A percentile compares a stretch with the other conserved stretches of the same genome.
Evolutionary conservation across 2,113 vertebrate genomes (phyloP).

Genomic region (Tretioscincus oriximinensis): DNA sequence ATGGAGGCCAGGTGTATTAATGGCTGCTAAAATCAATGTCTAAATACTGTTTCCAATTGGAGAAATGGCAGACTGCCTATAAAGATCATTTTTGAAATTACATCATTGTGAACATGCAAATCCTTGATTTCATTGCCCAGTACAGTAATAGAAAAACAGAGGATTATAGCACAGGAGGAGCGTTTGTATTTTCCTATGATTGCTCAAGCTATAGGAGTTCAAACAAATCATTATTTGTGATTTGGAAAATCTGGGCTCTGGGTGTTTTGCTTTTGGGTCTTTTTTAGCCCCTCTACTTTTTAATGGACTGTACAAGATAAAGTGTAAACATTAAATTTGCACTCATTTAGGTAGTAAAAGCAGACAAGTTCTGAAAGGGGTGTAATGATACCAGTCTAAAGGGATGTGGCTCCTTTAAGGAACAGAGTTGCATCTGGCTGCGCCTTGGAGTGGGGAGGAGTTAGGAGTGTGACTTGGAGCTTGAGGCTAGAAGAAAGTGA

Average conservation of each 20-base stretch:
- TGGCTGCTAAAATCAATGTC: too few species aligned
- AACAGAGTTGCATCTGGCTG: too few species aligned
- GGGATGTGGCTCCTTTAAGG: too few species aligned
- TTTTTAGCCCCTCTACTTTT: not conserved
- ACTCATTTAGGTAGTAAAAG: not conserved
- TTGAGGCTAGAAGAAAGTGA: too few species aligned
- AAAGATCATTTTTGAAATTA: not conserved
- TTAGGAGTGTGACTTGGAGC: too few species aligned
- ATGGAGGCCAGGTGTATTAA: too few species aligned
- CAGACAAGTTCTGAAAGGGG: not conserved
- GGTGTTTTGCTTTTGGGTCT: fast-evolving
- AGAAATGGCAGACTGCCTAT: too few species aligned
- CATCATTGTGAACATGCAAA: not conserved
- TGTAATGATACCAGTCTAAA: too few species aligned
- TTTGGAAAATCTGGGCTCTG: not conserved
- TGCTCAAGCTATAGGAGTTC: not conserved
- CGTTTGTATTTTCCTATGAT: not conserved
- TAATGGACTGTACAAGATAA: not conserved
- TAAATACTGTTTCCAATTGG: too few species aligned
- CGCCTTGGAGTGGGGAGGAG: too few species aligned
- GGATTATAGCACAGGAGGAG: not conserved
- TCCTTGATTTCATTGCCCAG: not conserved
- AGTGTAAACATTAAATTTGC: not conserved
- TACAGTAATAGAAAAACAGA: conserved; percentile 4
- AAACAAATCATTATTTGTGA: not conserved